Percentiles rank a stretch among this genome's conserved stretches.
Evolutionary conservation across 2,888 invertebrate genomes (phyloP).

Genomic region (Linnaemya vulpina): DNA sequence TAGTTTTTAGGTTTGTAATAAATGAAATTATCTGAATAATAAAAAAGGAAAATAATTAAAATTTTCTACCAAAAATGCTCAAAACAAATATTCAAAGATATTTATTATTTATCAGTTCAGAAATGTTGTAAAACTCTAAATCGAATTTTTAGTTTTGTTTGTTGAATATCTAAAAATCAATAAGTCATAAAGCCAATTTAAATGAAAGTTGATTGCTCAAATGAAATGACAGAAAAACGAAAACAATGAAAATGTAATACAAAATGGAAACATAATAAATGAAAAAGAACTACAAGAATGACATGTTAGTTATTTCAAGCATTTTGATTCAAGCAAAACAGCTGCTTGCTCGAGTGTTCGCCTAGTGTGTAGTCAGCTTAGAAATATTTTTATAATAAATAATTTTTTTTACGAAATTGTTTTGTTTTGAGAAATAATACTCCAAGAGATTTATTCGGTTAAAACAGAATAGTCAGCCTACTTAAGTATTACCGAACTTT

Average conservation of each 20-base stretch:
- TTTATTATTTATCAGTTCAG: slow-evolving; percentile 22
- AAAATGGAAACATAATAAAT: not conserved
- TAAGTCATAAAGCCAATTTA: slow-evolving; percentile 35
- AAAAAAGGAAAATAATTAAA: not conserved
- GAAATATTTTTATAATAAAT: too few species aligned
- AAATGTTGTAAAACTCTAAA: slow-evolving; percentile 28
- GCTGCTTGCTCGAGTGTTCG: too few species aligned
- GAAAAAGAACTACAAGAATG: not conserved
- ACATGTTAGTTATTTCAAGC: too few species aligned
- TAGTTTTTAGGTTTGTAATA: not conserved
- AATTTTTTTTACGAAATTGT: too few species aligned
- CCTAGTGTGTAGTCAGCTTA: too few species aligned
- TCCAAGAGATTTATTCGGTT: too few species aligned
- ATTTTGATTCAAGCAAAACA: too few species aligned
- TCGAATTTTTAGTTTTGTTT: not conserved
- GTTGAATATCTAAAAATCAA: slow-evolving; percentile 18
- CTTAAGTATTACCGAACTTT: too few species aligned
- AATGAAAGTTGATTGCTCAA: slow-evolving; percentile 37
- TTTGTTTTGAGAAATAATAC: too few species aligned
- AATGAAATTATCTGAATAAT: slow-evolving; percentile 27
- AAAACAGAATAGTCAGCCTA: too few species aligned
- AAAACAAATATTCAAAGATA: slow-evolving; percentile 14
- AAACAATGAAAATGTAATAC: not conserved
- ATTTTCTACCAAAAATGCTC: not conserved
- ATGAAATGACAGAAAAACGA: slow-evolving; percentile 38